Percentiles rank a stretch among this genome's conserved stretches.
Evolutionary conservation across 2,113 vertebrate genomes (phyloP).

Genomic region (Pyrgilauda ruficollis): DNA sequence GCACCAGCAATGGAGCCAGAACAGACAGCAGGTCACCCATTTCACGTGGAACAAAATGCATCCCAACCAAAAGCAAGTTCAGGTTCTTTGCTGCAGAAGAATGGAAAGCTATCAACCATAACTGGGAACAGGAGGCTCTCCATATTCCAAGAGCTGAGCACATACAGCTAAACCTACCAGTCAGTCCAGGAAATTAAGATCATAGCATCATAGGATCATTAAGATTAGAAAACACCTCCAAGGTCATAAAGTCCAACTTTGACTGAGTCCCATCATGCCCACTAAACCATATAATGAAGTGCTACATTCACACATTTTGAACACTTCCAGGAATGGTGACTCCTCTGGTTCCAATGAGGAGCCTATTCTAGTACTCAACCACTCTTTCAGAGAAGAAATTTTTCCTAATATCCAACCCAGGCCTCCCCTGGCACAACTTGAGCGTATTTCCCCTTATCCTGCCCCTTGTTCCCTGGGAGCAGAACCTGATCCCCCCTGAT

Average conservation of each 20-base stretch:
- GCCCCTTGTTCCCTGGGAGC: not conserved
- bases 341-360: not conserved
- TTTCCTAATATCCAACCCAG: not conserved
- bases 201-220: not conserved
- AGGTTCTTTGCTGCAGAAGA: not conserved
- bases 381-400: not conserved
- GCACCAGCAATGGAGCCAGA: not conserved
- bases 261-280: rapidly evolving
- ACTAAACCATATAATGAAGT: not conserved
- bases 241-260: not conserved
- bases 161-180: not conserved
- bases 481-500: rapidly evolving
- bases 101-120: not conserved
- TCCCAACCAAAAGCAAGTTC: not conserved
- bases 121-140: not conserved
- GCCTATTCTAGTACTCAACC: not conserved
- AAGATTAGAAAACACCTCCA: not conserved
- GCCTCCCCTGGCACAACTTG: not conserved
- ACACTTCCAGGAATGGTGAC: not conserved
- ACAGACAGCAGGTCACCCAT: not conserved
- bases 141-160: not conserved
- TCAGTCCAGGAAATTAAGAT: not conserved
- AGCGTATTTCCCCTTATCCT: not conserved
- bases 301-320: not conserved
- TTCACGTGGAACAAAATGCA: rapidly evolving